These are phyloP conservation scores for Lordiphosa collinella DNA, from an alignment of 1,140 invertebrate species.

Conservation along the genomic window DNA sequence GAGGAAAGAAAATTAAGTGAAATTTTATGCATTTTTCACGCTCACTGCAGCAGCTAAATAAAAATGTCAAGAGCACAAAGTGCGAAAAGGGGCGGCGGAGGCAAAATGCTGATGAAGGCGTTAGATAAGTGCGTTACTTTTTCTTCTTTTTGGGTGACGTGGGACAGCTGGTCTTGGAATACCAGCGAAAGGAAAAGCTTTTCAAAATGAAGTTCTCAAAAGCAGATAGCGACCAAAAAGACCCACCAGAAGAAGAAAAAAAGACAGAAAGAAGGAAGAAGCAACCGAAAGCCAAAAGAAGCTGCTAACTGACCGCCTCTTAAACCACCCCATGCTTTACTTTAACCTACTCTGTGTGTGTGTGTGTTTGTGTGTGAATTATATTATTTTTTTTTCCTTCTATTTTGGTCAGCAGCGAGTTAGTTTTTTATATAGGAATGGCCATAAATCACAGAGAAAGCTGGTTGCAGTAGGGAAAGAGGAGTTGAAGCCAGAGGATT, in stretches of 20 bases:
- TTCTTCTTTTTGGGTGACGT: constrained; percentile 42
- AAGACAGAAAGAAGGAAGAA: neutral
- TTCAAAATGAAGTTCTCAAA: constrained; percentile 48
- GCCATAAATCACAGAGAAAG: constrained; percentile 40
- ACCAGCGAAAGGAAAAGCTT: constrained; percentile 24
- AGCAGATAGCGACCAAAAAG: constrained; percentile 5
- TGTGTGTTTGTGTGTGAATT: constrained; percentile 37
- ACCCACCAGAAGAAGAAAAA: constrained; percentile 4
- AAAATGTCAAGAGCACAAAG: constrained; percentile 74
- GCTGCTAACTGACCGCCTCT: constrained; percentile 33
- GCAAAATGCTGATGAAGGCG: constrained; percentile 38
- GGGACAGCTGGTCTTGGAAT: constrained; percentile 54
- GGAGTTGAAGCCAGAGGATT: constrained; percentile 8
- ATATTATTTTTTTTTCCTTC: constrained; percentile 41
- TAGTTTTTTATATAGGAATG: constrained; percentile 37
- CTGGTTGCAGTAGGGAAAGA: constrained; percentile 7
- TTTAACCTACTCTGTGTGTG: constrained; percentile 20
- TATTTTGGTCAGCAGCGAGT: constrained; percentile 54
- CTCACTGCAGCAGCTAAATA: constrained; percentile 71
- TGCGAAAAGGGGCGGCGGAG: constrained; percentile 9
- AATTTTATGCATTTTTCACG: constrained; percentile 79
- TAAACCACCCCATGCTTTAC: neutral
- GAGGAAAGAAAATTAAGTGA: constrained; percentile 67
- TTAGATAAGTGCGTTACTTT: constrained; percentile 66
- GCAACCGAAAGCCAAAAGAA: constrained; percentile 13